Evolutionary conservation across 2,113 vertebrate genomes (phyloP), one percentile per base, ranked within the genome.

Genomic region (Monarcha castaneiventris): DNA sequence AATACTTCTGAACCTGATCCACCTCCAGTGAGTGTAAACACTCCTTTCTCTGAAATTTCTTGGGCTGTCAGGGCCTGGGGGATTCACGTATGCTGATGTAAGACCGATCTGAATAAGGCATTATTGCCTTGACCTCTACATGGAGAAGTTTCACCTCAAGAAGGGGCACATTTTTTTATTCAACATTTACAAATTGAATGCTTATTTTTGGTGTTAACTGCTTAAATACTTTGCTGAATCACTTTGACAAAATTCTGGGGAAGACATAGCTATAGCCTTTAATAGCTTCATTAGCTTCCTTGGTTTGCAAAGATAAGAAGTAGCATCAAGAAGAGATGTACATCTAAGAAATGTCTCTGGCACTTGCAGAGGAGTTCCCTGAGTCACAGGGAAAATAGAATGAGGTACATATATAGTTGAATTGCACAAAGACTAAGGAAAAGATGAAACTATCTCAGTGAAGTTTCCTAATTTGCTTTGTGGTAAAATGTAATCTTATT

Each of bases 391-490:
- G 39, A 97, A 96, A 94, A 86, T 2, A 93, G 54, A 67, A 76
- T 59, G 43, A 84, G 12, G 62, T 87, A 94, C 95, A 90, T 66
- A 94, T 52, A 83, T 11, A 49, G 37, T 69, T 46, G 4, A 7
- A 32, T 80, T 79, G 29, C 17, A 79, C 30, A 93, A 80, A 93
- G 64, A 72, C n/a, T 78, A 73, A 55, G 30, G 33, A 69, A 86
- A 85, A 84, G 22, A 78, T 39, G 44, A 94, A 96, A 83, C 58
- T 80, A 81, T 79, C 79, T 96, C 63, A 35, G 13, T 13, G 6
- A 72, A 80, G 35, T 86, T 91, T 95, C 85, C 82, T 80, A n/a
- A 49, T 94, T 93, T 78, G 85, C 63, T 94, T 96, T 97, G 75
- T 92, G 87, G 89, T 94, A 96, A 75, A 62, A 87, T 52, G 72